A percentile compares a stretch with the other conserved stretches of the same genome.
These are phyloP conservation scores for Cabera pusaria DNA, from an alignment of 2,888 invertebrate genomes.

Conservation along the genomic window DNA sequence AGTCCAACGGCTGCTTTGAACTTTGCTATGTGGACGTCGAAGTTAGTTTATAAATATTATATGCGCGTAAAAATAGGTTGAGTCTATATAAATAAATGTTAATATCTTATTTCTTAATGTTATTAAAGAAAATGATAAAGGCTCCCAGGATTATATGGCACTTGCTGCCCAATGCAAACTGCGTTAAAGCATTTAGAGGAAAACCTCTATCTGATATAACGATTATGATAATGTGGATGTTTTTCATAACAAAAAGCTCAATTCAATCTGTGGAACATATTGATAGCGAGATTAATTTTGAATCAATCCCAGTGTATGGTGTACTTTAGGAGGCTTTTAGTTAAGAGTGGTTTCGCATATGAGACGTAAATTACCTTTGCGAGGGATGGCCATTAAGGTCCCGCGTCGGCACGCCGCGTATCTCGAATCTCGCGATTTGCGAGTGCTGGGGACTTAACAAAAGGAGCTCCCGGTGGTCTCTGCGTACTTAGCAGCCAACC, in stretches of 20 bases:
- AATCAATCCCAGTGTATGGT: constrained; percentile 74
- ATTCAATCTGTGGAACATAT: constrained; percentile 49
- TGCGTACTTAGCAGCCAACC: constrained; percentile 53
- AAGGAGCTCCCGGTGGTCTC: constrained; percentile 76
- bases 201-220: no score
- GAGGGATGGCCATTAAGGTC: constrained; percentile 73
- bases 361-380: constrained; percentile 78
- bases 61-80: no score
- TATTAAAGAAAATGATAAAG: no score
- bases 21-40: no score
- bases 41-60: no score
- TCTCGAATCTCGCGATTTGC: constrained; percentile 78
- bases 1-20: not conserved
- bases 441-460: constrained; percentile 70
- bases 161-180: no score
- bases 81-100: no score
- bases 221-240: no score
- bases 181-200: no score
- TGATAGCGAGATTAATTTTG: constrained; percentile 68
- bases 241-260: constrained; percentile 44
- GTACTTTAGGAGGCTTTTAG: constrained; percentile 80
- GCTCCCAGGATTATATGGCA: no score
- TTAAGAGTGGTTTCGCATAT: constrained; percentile 79
- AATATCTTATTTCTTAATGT: no score
- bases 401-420: constrained; percentile 73